Percentiles rank a stretch among this genome's conserved stretches.
These are phyloP conservation scores for Prolemur simus DNA, from an alignment of 2,113 vertebrate genomes.

Conservation along the genomic window DNA sequence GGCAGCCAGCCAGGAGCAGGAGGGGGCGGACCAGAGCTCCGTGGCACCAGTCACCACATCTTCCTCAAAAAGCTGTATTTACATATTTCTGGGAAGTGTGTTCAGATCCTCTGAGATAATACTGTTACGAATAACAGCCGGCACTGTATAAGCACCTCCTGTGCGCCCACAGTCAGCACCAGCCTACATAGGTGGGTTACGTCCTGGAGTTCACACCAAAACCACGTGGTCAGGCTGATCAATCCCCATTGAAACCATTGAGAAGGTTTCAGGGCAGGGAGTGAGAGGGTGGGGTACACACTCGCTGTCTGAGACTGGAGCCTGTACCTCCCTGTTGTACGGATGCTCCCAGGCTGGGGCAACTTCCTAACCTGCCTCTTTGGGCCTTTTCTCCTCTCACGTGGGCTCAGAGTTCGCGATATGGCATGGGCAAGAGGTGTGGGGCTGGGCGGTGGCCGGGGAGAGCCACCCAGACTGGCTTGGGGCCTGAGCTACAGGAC, in stretches of 20 bases:
- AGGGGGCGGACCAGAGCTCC: too few relatives aligned
- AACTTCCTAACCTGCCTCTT: background rate
- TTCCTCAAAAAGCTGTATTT: too few relatives aligned
- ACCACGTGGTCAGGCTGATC: accelerated
- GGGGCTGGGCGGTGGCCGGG: background rate
- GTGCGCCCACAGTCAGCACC: accelerated
- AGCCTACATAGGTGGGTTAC: background rate
- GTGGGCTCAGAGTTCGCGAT: background rate
- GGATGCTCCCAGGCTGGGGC: too few relatives aligned
- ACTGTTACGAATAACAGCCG: background rate
- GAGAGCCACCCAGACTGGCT: background rate
- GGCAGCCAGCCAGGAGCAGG: too few relatives aligned
- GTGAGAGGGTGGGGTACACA: accelerated
- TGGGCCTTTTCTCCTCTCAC: background rate
- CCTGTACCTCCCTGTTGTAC: too few relatives aligned
- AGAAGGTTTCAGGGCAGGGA: too few relatives aligned
- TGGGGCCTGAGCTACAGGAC: background rate
- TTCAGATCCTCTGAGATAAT: accelerated
- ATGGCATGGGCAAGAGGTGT: too few relatives aligned
- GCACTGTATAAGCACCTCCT: accelerated
- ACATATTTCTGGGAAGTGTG: background rate
- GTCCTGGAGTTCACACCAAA: accelerated
- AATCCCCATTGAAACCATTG: too few relatives aligned
- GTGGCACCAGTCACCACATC: too few relatives aligned
- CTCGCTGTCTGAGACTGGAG: background rate